Base-by-base conservation (phyloP, 92 coral and sea anemone genomes). In the Porites divaricata region DNA sequence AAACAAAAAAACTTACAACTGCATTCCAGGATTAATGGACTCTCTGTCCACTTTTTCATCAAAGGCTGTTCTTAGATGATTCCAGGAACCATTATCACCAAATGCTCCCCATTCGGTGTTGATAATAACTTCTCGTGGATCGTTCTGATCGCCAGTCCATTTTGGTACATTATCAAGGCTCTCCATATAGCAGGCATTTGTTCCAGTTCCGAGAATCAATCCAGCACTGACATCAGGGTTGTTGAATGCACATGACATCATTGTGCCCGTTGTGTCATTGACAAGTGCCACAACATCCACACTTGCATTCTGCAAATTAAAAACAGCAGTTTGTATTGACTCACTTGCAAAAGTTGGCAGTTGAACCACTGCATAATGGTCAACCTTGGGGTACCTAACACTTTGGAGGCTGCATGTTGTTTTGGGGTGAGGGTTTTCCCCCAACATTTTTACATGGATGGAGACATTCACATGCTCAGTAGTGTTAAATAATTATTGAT, bases 61-160 rank as follows among this genome's bases (percentile, higher is more conserved):
- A 77, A 95, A 94, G 45, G 89, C 91, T 10, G 98, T 89, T 70
- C 98, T 74, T 15, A 97, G 71, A 90, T 93, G 94, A 22, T 85
- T 88, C 83, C 95, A 74, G 1, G 91, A 76, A 2, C 99, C 99
- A 64, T 89, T 93, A 73, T 97, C 99, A 20, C 99, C 99, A 95
- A 97, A 97, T 52, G 99, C 99, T 19, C 99, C 99, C 99, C 98
- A 97, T 73, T 97, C 99, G 8, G 98, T 91, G 78, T 97, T 95
- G 59, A 97, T 91, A 26, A 95, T 94, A 24, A 97, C 98, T 80
- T 97, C 91, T 16, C 85, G 75, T 10, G 96, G 95, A 8, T 80
- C 87, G 56, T 85, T 80, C 51, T 81, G 81, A 76, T 97, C 95
- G 0, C 95, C 97, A 19, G 84, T 88, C 99, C 99, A 97, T 23